Conservation (phyloP, 2,113 vertebrate species). For the Hippocampus abdominalis region DNA sequence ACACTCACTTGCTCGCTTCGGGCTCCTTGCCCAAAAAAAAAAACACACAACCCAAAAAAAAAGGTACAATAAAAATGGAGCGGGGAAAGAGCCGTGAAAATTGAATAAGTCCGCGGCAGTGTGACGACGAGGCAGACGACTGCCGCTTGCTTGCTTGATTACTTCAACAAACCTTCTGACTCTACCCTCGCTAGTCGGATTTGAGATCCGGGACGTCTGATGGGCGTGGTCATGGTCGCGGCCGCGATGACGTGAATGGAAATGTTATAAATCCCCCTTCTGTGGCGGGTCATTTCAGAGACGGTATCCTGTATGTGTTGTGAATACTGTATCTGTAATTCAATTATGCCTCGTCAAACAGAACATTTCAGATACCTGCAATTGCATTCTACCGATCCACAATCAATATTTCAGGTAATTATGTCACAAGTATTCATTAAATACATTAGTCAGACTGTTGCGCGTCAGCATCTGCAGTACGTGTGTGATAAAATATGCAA, state of each 20-base stretch:
- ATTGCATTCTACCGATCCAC: no score
- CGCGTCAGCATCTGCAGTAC: no score
- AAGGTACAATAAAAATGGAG: not conserved
- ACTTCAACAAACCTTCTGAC: not conserved
- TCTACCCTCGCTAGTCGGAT: not conserved
- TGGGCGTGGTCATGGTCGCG: not conserved
- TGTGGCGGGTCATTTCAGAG: no score
- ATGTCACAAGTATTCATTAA: no score
- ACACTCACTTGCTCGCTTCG: not conserved
- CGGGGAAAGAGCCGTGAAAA: not conserved
- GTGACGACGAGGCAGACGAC: not conserved
- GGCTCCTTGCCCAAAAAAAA: not conserved
- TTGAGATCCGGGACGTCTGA: not conserved
- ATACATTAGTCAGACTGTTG: no score
- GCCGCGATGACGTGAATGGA: not conserved
- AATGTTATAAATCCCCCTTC: no score
- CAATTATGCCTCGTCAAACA: no score
- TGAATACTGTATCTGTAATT: no score
- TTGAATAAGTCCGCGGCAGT: not conserved
- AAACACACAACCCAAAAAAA: not conserved
- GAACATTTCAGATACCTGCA: no score
- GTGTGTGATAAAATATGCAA: no score
- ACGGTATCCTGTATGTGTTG: no score
- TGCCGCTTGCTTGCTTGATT: not conserved
- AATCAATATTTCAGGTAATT: no score